phyloP scores from a whole-genome alignment of 2,888 invertebrate genomes.

The Cerceris ruficornis region DNA sequence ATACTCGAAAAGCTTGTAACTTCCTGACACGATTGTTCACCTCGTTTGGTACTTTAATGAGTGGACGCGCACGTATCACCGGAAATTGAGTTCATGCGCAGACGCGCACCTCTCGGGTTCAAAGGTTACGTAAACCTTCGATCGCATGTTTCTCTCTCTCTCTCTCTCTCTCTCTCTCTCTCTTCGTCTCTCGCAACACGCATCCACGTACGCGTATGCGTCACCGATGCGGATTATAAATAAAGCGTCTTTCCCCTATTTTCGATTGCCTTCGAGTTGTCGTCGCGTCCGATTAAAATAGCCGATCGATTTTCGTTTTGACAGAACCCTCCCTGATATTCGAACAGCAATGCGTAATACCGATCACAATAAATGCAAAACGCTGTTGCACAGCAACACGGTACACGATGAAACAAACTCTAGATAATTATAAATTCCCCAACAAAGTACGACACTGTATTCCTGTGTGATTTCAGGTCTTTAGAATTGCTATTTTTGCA shows the following conservation, averaged over 20 bases:
- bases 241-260: conserved; percentile 3
- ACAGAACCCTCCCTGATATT: too few species aligned
- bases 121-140: conserved; percentile 64
- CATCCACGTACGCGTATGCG: conserved; percentile 56
- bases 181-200: not conserved
- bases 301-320: too few species aligned
- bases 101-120: conserved; percentile 59
- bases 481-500: too few species aligned
- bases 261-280: not conserved
- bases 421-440: too few species aligned
- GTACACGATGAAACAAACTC: too few species aligned
- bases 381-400: too few species aligned
- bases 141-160: conserved; percentile 28
- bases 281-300: not conserved
- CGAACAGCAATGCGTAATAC: too few species aligned
- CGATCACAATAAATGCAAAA: too few species aligned
- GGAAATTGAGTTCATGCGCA: conserved; percentile 68
- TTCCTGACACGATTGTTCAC: conserved; percentile 21
- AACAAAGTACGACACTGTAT: too few species aligned
- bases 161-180: too few species aligned
- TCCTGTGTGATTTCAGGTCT: too few species aligned
- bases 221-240: conserved; percentile 6
- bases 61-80: conserved; percentile 54
- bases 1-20: conserved; percentile 18
- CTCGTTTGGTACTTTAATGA: conserved; percentile 31